Conservation (phyloP, 2,113 vertebrate genomes). For the Jacana jacana region DNA sequence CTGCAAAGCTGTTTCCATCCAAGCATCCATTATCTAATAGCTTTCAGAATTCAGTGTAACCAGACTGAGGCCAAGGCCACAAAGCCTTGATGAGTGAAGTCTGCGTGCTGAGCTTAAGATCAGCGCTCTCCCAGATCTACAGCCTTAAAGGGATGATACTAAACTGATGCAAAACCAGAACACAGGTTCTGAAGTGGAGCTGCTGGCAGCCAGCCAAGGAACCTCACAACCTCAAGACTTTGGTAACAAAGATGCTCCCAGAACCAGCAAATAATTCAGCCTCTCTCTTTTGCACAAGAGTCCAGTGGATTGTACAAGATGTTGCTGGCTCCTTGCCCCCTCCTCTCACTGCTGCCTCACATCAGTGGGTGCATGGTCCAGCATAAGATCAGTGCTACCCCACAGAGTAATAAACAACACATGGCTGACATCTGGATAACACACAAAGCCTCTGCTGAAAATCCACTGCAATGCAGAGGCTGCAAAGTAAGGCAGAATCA, state of each 20-base stretch:
- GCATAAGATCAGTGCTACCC: not conserved
- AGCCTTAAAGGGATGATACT: not conserved
- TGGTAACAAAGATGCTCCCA: not conserved
- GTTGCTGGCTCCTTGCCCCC: not conserved
- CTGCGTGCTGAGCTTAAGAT: not conserved
- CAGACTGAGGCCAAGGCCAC: not conserved
- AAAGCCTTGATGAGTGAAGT: not conserved
- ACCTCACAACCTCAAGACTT: not conserved
- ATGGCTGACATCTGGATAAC: not conserved
- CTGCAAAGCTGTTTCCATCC: not conserved
- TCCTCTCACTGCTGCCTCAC: not conserved
- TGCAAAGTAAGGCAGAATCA: not conserved
- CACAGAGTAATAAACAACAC: not conserved
- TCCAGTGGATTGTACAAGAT: not conserved
- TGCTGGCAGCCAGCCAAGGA: not conserved
- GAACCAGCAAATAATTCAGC: not conserved
- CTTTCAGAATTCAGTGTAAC: not conserved
- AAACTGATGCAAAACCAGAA: not conserved
- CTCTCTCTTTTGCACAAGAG: not conserved
- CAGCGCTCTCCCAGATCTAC: not conserved
- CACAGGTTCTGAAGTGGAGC: not conserved
- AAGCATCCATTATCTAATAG: not conserved
- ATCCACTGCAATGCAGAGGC: constrained; percentile 7
- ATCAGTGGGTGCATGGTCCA: not conserved
- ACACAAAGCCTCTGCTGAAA: not conserved